Conservation (phyloP, 2,888 invertebrate species). For the Sesia apiformis region DNA sequence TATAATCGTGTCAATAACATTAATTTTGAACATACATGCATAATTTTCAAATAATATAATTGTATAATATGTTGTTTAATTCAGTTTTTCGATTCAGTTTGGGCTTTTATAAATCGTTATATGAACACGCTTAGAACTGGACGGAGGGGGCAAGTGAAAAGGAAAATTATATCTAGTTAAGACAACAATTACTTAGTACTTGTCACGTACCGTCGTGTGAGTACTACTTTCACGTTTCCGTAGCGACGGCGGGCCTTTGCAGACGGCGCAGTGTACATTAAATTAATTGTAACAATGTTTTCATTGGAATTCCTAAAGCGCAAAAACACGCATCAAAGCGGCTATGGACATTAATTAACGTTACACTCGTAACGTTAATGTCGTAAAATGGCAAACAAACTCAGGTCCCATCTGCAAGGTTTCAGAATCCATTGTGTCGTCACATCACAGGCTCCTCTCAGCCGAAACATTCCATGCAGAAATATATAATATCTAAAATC, state of each 20-base stretch:
- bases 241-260: no score
- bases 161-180: constrained; percentile 24
- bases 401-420: constrained; percentile 33
- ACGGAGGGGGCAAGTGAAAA: constrained; percentile 58
- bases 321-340: constrained; percentile 26
- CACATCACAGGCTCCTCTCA: constrained; percentile 18
- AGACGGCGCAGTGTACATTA: no score
- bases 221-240: no score
- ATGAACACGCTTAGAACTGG: constrained; percentile 66
- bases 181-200: constrained; percentile 10
- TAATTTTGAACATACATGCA: no score
- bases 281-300: not conserved
- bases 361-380: not conserved
- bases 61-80: not conserved
- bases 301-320: constrained; percentile 16
- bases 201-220: not conserved
- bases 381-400: constrained; percentile 1
- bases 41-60: not conserved
- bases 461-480: constrained; percentile 36
- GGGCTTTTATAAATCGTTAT: constrained; percentile 15
- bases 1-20: no score
- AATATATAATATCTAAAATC: constrained; percentile 29
- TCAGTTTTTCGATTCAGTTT: constrained; percentile 8
- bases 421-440: constrained; percentile 50
- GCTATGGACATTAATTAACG: constrained; percentile 15